A percentile compares a stretch with the other conserved stretches of the same genome.
These are phyloP conservation scores for Zosterops hypoxanthus DNA, from an alignment of 2,113 vertebrate species.

Conservation along the genomic window DNA sequence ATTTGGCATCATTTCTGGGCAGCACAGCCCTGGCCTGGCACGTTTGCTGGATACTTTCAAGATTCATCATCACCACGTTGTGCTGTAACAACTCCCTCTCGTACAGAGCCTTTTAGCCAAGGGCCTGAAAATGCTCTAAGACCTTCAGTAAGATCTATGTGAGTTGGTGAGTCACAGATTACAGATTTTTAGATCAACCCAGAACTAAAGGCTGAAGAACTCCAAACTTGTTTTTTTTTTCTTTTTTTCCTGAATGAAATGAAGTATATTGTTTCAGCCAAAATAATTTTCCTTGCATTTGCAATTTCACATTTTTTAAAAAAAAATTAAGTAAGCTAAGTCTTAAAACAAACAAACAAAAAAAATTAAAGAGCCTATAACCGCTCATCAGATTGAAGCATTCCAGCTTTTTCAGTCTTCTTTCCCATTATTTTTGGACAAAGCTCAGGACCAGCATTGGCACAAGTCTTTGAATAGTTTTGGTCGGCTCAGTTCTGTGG, in stretches of 20 bases:
- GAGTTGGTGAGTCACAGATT: not conserved
- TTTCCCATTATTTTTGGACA: not conserved
- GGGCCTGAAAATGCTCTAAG: not conserved
- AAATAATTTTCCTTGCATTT: not conserved
- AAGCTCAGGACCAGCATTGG: not conserved
- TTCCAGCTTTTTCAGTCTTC: not conserved
- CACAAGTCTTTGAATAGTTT: not conserved
- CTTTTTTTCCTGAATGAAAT: not conserved
- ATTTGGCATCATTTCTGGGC: slow-evolving; percentile 36
- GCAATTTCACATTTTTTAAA: not conserved
- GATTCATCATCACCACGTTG: slow-evolving; percentile 26
- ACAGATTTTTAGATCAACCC: not conserved
- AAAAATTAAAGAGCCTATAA: not conserved
- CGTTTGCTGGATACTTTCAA: not conserved
- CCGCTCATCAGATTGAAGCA: not conserved
- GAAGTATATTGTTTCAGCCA: not conserved
- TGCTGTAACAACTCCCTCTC: not conserved
- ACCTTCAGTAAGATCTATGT: not conserved
- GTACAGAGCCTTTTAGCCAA: not conserved
- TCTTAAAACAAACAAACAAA: not conserved
- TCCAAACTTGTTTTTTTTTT: not conserved
- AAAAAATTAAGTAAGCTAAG: not conserved
- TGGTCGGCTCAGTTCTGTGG: not conserved
- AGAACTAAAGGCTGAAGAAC: not conserved
- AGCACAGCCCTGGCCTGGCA: not conserved